Percentiles rank a stretch among this genome's conserved stretches.
These are phyloP conservation scores for Hafferia zeledoni DNA, from an alignment of 2,797 vertebrate species.

Conservation along the genomic window DNA sequence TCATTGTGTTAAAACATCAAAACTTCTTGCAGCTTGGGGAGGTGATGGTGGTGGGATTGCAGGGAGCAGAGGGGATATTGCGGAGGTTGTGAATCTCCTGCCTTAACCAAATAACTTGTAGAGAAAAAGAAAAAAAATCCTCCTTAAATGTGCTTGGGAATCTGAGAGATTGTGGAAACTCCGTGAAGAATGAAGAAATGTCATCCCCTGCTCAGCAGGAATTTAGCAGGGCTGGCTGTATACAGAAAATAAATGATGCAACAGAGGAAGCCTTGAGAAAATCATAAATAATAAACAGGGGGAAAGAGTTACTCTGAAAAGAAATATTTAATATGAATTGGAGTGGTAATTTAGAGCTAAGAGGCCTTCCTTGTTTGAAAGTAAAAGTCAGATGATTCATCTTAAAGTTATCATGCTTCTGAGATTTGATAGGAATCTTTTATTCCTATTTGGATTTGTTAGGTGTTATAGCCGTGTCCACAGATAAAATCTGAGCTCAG, in stretches of 20 bases:
- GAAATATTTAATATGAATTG: neutral
- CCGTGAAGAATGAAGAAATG: neutral
- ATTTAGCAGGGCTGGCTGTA: neutral
- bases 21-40: neutral
- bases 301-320: constrained; percentile 10
- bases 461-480: constrained; percentile 9
- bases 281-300: constrained; percentile 4
- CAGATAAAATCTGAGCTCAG: neutral
- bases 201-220: constrained; percentile 4
- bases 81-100: neutral
- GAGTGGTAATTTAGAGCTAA: neutral
- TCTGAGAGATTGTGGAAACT: neutral
- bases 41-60: neutral
- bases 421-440: constrained; percentile 26
- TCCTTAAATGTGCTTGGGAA: neutral
- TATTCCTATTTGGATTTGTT: constrained; percentile 1
- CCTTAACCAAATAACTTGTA: neutral
- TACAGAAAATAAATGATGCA: constrained; percentile 8
- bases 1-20: neutral
- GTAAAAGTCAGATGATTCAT: constrained; percentile 22
- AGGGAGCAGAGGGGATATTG: neutral
- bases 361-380: neutral
- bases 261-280: neutral
- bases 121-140: neutral
- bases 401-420: neutral